phyloP scores from a whole-genome alignment of 1,140 invertebrate species.

The Papilio xuthus region DNA sequence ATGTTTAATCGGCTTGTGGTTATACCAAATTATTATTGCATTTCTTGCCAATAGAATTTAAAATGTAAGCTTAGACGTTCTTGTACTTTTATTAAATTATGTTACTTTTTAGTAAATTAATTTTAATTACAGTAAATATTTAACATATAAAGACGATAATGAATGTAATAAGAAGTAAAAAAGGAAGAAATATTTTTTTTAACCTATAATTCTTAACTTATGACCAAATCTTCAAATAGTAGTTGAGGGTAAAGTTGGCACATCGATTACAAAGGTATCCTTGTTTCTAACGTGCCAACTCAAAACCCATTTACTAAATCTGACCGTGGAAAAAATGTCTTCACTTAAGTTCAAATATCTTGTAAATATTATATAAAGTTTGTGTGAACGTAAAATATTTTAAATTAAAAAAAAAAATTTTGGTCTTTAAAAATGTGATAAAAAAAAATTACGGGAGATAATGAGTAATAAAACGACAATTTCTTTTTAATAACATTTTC shows the following conservation, averaged over 20 bases:
- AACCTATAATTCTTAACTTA: no score
- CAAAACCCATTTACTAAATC: background rate
- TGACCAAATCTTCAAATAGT: no score
- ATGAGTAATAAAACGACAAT: no score
- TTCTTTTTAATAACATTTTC: background rate
- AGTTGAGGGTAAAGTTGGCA: background rate
- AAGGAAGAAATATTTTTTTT: no score
- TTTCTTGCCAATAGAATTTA: conserved; percentile 7
- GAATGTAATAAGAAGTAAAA: no score
- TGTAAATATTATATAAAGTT: background rate
- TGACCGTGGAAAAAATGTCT: no score
- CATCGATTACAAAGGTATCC: background rate
- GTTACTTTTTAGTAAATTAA: background rate
- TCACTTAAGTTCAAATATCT: background rate
- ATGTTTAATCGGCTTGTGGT: background rate
- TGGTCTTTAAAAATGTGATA: background rate
- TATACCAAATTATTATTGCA: no score
- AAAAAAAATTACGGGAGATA: no score
- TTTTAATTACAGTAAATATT: background rate
- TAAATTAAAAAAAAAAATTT: background rate
- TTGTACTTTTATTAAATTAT: background rate
- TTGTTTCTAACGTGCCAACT: background rate
- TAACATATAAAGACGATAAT: no score
- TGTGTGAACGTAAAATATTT: background rate
- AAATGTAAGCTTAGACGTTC: background rate